Base-by-base conservation (phyloP, 2,797 vertebrate genomes). In the Thunnus albacares region DNA sequence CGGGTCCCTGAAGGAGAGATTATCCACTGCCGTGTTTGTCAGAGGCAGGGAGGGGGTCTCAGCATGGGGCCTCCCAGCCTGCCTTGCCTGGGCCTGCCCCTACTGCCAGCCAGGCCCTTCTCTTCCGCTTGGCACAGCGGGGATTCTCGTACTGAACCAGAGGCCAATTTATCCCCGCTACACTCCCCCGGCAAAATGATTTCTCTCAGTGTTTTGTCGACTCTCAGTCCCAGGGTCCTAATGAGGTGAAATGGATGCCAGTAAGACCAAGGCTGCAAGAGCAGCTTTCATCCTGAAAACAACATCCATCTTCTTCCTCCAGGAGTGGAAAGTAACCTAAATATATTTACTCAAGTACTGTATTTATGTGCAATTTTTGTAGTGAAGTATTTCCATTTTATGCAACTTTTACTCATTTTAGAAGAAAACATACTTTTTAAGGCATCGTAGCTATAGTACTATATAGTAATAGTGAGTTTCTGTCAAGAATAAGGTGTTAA, bases 21-120 rank as follows among this genome's bases (percentile, higher is more conserved):
- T 95, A 96, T 96, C 94, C 89, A 94, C 94, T 94, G 92, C 92
- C 91, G 83, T 95, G 94, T 96, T 95, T 96, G 88, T 94, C 92
- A 91, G 94, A 63, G 84, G 63, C 74, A 84, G 91, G 95, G 93
- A 96, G 96, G 96, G 92, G 73, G 83, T 90, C 93, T 82, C 96
- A 94, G 93, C 93, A 81, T 94, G 96, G 51, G 90, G 88, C 89
- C 64, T 14, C 80, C 85, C 77, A 86, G 88, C 81, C 73, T 81
- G 87, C 94, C 93, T 77, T 93, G 96, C 93, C 94, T 89, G 95
- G 96, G 89, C 95, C 96, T 96, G 96, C 96, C 96, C 94, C 89
- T 91, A 91, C 94, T 94, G 92, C 94, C 95, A 83, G 80, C 94
- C 86, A 87, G 94, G 86, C 92, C 91, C 92, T 90, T 91, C 94